Evolutionary conservation across 2,888 invertebrate species (phyloP), one percentile per base, ranked within the genome.

Genomic region (Athalia circularis): DNA sequence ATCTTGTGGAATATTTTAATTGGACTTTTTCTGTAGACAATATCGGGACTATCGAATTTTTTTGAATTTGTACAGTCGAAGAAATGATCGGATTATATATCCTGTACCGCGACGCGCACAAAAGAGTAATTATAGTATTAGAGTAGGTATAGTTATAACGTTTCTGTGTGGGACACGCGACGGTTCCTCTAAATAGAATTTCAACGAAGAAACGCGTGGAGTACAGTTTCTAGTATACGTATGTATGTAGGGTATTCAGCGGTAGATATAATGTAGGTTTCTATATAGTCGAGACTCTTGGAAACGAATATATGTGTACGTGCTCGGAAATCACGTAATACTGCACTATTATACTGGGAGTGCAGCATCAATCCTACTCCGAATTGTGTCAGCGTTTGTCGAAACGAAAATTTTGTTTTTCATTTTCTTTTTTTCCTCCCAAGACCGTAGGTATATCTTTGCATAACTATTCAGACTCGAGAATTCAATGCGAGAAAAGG

Each of bases 51-150:
- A 29, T 29, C 29, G 29, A 29, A 29, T 29, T 2, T 29, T 29
- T 29, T 29, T 29, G 29, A 29, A 29, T 29, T 29, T 29, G 29
- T 29, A 29, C 5, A 15, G 54, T 29, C 1, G n/a, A 57, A 54
- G 70, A 70, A 11, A 57, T 54, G 70, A 70, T 70, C 54, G 43
- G 54, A 29, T 11, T 70, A 7, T 62, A 54, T 54, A n/a, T 9
- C 54, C 7, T 9, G 11, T 7, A n/a, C 54, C 54, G 54, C 54
- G 9, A 43, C 54, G 43, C 13, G 57, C 9, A 70, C 70, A 70
- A 70, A 70, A 70, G 70, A 70, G 70, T 70, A 70, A 70, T 70
- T 70, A 70, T 70, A 70, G 70, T 70, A 29, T 29, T 57, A 29
- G 54, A 70, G 50, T 45, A 70, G 54, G 11, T 8, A n/a, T 43